Evolutionary conservation across 1,140 invertebrate species (phyloP), one percentile per base, ranked within the genome.

Genomic region (Drosophila watanabei): DNA sequence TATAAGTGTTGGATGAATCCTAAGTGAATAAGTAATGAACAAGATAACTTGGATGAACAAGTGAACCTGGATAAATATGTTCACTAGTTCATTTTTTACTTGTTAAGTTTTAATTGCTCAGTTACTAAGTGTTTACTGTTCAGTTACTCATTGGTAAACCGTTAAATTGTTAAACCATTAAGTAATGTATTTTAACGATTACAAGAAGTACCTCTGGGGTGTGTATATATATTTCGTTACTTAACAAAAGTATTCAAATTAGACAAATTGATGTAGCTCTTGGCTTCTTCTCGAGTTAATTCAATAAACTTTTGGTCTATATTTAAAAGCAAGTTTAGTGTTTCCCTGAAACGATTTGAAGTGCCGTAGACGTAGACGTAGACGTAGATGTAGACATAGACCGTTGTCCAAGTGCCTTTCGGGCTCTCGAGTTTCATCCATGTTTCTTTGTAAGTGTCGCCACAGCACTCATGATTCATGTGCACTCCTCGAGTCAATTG

Each of bases 401-500:
- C 33, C 32, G 49, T 6, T 18, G 39, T 35, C 49, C 68, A 69
- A 70, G 65, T 64, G 65, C 61, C 63, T 66, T 20, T 20, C 10
- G 58, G 58, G 39, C 68, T 71, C 68, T 70, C 68, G 28, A 70
- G 49, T 71, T 71, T 70, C 68, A 71, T 70, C 49, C 48, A 57
- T 70, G 65, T 71, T 71, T 71, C 68, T 46, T 70, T 71, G 68
- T 70, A 70, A 71, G 49, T 71, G 65, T 68, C 65, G 65, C 68
- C 65, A 71, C 46, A 71, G 66, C 68, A 56, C 64, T 56, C 48
- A 70, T 70, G 68, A 70, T 63, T 63, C 61, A 63, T 63, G 61
- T 46, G 43, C 68, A 46, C 68, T 71, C 33, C 65, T 70, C 65
- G 39, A 70, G 65, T 71, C 68, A 70, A 71, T 71, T 71, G 64